phyloP scores from a whole-genome alignment of 2,113 vertebrate species.

The Struthio camelus region DNA sequence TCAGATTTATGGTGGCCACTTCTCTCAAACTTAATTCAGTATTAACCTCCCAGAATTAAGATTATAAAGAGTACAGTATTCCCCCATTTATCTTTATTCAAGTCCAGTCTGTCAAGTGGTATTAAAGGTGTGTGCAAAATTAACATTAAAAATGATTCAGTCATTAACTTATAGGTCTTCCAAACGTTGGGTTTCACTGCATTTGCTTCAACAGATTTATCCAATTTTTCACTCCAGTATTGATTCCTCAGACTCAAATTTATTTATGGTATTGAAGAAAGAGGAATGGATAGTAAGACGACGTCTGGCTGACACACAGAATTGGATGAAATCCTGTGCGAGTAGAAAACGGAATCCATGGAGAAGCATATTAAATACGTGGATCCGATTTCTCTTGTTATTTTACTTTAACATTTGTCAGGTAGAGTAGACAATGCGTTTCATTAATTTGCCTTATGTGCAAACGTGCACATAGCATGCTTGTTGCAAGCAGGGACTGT shows the following conservation, averaged over 20 bases:
- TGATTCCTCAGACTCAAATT: background rate
- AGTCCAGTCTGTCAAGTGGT: background rate
- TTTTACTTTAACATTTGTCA: background rate
- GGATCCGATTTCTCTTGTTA: background rate
- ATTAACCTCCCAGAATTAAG: background rate
- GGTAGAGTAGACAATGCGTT: background rate
- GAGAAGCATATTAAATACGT: background rate
- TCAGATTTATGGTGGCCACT: background rate
- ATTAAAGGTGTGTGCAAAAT: background rate
- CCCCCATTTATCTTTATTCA: background rate
- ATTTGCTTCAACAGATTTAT: background rate
- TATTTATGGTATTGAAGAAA: background rate
- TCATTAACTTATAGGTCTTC: background rate
- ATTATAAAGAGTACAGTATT: background rate
- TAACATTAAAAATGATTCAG: background rate
- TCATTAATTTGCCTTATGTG: background rate
- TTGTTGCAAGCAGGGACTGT: accelerated
- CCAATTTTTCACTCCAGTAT: background rate
- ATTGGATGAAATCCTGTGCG: background rate
- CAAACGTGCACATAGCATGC: background rate
- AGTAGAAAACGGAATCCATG: background rate
- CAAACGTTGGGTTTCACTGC: background rate
- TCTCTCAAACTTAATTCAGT: background rate
- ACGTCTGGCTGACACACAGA: background rate
- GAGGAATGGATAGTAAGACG: background rate